Conservation (phyloP, 2,113 vertebrate genomes). For the Danio rerio region GRCz12tu NC_133193.1:12727501-12728000, state of each 20-base stretch:
- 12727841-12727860: neutral
- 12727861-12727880: constrained; percentile 3
- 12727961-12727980: neutral
- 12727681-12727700: constrained; percentile 57
- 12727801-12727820: constrained; percentile 47
- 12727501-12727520: too few relatives aligned
- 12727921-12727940: neutral
- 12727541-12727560: too few relatives aligned
- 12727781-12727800: constrained; percentile 57
- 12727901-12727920: too few relatives aligned
- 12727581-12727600: neutral
- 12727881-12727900: neutral
- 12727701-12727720: constrained; percentile 65
- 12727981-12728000: neutral
- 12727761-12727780: constrained; percentile 55
- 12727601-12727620: neutral
- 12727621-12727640: constrained; percentile 22
- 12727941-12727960: neutral
- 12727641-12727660: constrained; percentile 40
- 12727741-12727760: constrained; percentile 58
- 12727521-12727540: too few relatives aligned
- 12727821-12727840: constrained; percentile 29
- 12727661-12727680: constrained; percentile 36
- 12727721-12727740: constrained; percentile 50
- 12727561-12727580: neutral